These are phyloP conservation scores for Mellilla xanthometata DNA, from an alignment of 2,888 invertebrate species.

Conservation along the genomic window DNA sequence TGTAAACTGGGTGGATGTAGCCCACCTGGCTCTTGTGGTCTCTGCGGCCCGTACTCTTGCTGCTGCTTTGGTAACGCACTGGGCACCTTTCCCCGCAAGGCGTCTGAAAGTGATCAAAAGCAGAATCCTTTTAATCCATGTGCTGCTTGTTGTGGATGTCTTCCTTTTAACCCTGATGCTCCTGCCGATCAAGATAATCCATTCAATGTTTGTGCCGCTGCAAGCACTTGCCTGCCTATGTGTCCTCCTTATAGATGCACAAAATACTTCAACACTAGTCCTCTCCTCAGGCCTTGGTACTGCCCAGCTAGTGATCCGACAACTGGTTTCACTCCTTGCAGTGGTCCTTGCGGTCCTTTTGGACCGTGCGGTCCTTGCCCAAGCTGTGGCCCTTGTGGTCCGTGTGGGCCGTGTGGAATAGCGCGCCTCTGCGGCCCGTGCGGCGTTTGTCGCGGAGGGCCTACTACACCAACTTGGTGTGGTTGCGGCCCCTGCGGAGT, in stretches of 20 bases:
- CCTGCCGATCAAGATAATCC: background rate
- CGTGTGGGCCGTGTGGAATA: slow-evolving; percentile 28
- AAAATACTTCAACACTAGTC: slow-evolving; percentile 26
- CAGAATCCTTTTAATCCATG: background rate
- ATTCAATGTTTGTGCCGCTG: background rate
- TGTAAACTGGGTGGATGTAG: background rate
- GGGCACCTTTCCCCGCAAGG: too few relatives aligned
- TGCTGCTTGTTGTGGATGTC: slow-evolving; percentile 14
- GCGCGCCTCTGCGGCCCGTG: slow-evolving; percentile 29
- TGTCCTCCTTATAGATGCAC: slow-evolving; percentile 18
- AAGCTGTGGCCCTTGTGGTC: slow-evolving; percentile 27
- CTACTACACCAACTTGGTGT: slow-evolving; percentile 13
- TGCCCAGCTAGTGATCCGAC: background rate
- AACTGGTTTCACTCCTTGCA: background rate
- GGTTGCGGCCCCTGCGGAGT: slow-evolving; percentile 4
- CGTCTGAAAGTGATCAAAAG: background rate
- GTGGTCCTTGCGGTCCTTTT: slow-evolving; percentile 5
- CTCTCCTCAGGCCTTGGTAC: slow-evolving; percentile 26
- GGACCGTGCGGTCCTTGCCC: slow-evolving; percentile 23
- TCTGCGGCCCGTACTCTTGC: background rate
- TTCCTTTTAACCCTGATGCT: background rate
- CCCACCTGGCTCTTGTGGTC: background rate
- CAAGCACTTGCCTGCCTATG: slow-evolving; percentile 22
- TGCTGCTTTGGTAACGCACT: background rate
- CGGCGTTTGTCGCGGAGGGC: slow-evolving; percentile 30